phyloP scores from a whole-genome alignment of 2,888 invertebrate genomes.

The Serripes groenlandicus region DNA sequence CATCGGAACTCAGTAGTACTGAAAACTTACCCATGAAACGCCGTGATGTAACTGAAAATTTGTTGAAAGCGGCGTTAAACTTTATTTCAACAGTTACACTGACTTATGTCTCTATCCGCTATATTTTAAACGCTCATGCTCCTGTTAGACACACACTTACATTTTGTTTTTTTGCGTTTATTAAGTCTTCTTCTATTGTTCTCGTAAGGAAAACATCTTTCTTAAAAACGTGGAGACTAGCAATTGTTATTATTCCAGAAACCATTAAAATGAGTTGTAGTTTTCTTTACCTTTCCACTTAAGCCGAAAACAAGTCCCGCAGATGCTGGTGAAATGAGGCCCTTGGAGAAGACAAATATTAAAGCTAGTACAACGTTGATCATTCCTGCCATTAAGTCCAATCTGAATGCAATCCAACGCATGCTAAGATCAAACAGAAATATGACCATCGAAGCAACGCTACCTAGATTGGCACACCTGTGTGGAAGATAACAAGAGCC shows the following conservation, averaged over 20 bases:
- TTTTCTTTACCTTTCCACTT: constrained; percentile 56
- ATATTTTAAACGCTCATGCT: too few species aligned
- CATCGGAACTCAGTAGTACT: too few species aligned
- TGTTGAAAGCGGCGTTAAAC: not conserved
- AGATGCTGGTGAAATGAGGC: constrained; percentile 86
- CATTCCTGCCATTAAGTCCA: constrained; percentile 85
- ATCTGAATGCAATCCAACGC: constrained; percentile 86
- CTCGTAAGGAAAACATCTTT: too few species aligned
- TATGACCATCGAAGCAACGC: constrained; percentile 87
- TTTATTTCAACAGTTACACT: not conserved
- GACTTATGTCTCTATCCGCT: too few species aligned
- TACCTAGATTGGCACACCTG: constrained; percentile 71
- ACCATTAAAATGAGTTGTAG: too few species aligned
- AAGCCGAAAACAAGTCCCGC: constrained; percentile 88
- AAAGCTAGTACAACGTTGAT: constrained; percentile 87
- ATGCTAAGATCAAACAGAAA: constrained; percentile 87
- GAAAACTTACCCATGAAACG: too few species aligned
- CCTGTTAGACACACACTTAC: too few species aligned
- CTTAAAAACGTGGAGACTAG: too few species aligned
- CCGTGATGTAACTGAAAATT: not conserved
- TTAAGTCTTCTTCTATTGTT: too few species aligned
- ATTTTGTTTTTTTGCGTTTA: too few species aligned
- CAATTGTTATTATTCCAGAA: too few species aligned
- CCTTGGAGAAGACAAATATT: constrained; percentile 87
- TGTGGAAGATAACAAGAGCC: not conserved